A percentile compares a stretch with the other conserved stretches of the same genome.
Conservation (phyloP, 2,797 vertebrate species). For the Holocentrus rufus region DNA sequence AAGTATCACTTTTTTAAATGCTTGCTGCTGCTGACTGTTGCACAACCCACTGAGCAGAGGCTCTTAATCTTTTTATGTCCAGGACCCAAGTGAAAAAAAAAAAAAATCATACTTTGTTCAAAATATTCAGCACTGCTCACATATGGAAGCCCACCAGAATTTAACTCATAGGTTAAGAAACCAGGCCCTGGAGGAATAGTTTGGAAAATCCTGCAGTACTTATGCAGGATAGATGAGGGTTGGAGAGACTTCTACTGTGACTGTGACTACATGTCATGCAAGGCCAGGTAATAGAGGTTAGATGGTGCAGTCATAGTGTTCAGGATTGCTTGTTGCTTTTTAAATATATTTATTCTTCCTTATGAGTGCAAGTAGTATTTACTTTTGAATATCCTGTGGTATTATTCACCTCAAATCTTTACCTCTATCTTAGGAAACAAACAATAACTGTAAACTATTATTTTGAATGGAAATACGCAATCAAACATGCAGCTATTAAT, state of each 20-base stretch:
- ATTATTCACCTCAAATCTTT: slow-evolving; percentile 49
- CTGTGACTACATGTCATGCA: not conserved
- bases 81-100: not conserved
- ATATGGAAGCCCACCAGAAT: slow-evolving; percentile 3
- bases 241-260: slow-evolving; percentile 2
- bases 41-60: slow-evolving; percentile 29
- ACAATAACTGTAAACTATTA: slow-evolving; percentile 26
- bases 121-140: slow-evolving; percentile 18
- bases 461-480: slow-evolving; percentile 29
- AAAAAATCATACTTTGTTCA: slow-evolving; percentile 7
- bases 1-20: slow-evolving; percentile 36
- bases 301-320: slow-evolving; percentile 18
- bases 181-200: not conserved
- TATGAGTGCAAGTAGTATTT: slow-evolving; percentile 18
- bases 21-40: slow-evolving; percentile 54
- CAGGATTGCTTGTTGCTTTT: slow-evolving; percentile 19
- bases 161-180: not conserved
- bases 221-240: not conserved
- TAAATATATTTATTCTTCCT: slow-evolving; percentile 57
- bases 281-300: not conserved
- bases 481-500: slow-evolving; percentile 40
- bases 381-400: slow-evolving; percentile 41
- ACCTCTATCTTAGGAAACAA: slow-evolving; percentile 48
- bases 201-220: not conserved
- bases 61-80: no score